These are phyloP conservation scores for Drosophila percnosoma DNA, from an alignment of 2,888 invertebrate genomes.

Conservation along the genomic window DNA sequence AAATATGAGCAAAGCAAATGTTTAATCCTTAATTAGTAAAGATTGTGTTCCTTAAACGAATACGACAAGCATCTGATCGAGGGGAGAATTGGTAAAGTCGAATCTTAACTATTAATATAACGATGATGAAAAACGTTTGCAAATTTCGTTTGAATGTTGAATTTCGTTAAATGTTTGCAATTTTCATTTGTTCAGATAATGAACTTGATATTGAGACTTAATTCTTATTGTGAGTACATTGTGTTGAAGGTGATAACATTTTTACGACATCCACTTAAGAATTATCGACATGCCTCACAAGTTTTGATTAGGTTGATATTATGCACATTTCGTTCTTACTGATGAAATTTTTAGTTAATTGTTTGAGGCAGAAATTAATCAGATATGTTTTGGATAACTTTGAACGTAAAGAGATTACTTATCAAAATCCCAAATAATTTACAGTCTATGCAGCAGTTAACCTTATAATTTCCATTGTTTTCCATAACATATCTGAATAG, in stretches of 20 bases:
- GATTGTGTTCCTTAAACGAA: background rate
- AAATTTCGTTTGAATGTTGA: background rate
- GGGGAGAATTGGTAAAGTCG: too few relatives aligned
- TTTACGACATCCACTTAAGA: background rate
- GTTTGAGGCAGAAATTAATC: background rate
- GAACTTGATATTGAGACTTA: too few relatives aligned
- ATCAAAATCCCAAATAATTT: background rate
- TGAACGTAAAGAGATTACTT: background rate
- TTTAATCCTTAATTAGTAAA: background rate
- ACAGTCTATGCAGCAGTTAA: background rate
- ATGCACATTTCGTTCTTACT: background rate
- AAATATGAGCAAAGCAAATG: background rate
- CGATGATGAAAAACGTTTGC: background rate
- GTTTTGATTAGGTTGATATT: background rate
- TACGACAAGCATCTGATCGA: background rate
- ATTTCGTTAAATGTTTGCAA: background rate
- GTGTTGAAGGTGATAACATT: background rate
- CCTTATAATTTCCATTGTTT: background rate
- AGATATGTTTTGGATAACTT: fast-evolving
- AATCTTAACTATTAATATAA: background rate
- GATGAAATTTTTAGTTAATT: background rate
- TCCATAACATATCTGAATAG: background rate
- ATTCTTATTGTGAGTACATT: background rate
- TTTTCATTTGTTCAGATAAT: background rate
- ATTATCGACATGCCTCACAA: background rate